Evolutionary conservation across 2,797 vertebrate genomes (phyloP).

Genomic region (Morus bassanus): DNA sequence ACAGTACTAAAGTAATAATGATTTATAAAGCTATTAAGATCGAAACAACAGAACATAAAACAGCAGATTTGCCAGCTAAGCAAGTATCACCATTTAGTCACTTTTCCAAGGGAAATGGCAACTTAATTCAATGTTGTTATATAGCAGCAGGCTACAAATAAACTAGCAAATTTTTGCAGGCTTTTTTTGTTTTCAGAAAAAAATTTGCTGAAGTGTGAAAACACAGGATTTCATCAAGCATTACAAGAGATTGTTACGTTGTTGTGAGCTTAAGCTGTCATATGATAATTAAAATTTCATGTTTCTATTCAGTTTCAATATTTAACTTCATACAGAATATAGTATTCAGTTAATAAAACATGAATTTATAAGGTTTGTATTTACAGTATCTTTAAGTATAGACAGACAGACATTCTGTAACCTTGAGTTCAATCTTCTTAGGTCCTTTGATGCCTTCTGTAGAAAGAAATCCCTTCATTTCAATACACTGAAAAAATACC

Average conservation of each 20-base stretch:
- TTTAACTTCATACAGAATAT: neutral
- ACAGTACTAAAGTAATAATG: neutral
- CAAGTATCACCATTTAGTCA: neutral
- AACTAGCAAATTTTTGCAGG: neutral
- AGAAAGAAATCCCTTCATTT: neutral
- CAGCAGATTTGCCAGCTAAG: slow-evolving; percentile 10
- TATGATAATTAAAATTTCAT: neutral
- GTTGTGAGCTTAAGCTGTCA: neutral
- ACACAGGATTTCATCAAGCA: neutral
- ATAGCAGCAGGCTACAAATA: neutral
- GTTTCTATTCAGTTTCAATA: neutral
- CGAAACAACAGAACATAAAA: neutral
- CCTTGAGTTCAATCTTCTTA: neutral
- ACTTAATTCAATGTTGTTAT: neutral
- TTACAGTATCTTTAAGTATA: neutral
- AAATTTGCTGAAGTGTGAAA: neutral
- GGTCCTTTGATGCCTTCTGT: neutral
- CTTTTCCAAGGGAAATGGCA: slow-evolving; percentile 4
- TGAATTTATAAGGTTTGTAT: neutral
- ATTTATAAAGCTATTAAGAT: slow-evolving; percentile 19
- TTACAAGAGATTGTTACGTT: neutral
- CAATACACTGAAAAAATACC: neutral
- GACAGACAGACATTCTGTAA: neutral
- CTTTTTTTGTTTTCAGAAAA: neutral
- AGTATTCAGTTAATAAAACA: neutral